Percentiles rank a stretch among this genome's conserved stretches.
Conservation (phyloP, 2,113 vertebrate species). For the Triplophysa dalaica region DNA sequence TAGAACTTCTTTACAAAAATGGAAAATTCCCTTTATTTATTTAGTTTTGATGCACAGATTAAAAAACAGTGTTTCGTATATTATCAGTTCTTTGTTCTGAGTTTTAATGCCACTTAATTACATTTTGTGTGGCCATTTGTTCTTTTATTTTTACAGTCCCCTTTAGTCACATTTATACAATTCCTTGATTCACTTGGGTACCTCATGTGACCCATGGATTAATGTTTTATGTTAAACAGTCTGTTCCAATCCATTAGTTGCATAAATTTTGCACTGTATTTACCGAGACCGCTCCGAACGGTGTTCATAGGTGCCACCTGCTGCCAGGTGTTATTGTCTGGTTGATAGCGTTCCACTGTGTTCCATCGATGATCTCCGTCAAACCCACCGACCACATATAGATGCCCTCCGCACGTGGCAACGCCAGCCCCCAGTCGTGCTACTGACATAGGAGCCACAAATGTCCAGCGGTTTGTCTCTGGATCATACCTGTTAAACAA, state of each 20-base stretch:
- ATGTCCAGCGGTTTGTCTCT: constrained; percentile 76
- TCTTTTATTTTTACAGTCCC: background rate
- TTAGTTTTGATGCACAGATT: too few relatives aligned
- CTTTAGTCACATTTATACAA: constrained; percentile 18
- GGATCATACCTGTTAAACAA: constrained; percentile 76
- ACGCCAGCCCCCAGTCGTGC: constrained; percentile 78
- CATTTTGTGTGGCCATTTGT: background rate
- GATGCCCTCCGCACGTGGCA: constrained; percentile 66
- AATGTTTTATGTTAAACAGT: background rate
- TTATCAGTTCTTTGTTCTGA: too few relatives aligned
- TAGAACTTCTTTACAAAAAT: too few relatives aligned
- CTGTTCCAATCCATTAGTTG: background rate
- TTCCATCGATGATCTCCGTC: constrained; percentile 77
- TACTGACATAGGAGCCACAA: constrained; percentile 73
- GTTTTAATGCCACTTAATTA: background rate
- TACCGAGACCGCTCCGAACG: constrained; percentile 78
- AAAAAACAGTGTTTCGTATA: too few relatives aligned
- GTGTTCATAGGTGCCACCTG: constrained; percentile 73
- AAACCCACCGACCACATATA: constrained; percentile 79
- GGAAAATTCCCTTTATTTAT: too few relatives aligned
- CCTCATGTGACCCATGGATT: background rate
- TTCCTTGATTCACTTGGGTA: background rate
- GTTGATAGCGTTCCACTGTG: constrained; percentile 75
- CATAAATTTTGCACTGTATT: constrained; percentile 34
- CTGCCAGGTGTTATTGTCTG: constrained; percentile 77